These are phyloP conservation scores for Luffia ferchaultella DNA, from an alignment of 2,888 invertebrate genomes.

Conservation along the genomic window DNA sequence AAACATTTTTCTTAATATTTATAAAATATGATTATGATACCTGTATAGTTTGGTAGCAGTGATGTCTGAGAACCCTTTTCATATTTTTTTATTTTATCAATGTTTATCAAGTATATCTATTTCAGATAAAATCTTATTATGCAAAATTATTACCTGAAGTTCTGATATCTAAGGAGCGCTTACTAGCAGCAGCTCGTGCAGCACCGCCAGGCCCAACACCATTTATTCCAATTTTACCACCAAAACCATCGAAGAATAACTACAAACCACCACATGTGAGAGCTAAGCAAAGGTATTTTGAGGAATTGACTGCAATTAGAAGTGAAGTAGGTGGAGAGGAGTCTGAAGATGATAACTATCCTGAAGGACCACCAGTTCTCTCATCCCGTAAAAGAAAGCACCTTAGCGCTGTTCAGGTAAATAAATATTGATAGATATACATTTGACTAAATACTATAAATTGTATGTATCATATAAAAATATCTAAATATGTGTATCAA, in stretches of 20 bases:
- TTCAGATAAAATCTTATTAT: slow-evolving; percentile 55
- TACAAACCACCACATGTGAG: slow-evolving; percentile 61
- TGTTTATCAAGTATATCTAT: too few species aligned
- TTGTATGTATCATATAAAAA: too few species aligned
- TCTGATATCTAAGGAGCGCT: slow-evolving; percentile 75
- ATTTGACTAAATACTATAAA: too few species aligned
- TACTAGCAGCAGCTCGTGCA: slow-evolving; percentile 71
- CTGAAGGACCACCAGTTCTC: slow-evolving; percentile 71
- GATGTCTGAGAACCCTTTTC: too few species aligned
- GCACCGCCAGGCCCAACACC: slow-evolving; percentile 70
- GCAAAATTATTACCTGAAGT: slow-evolving; percentile 75
- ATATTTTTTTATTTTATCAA: too few species aligned
- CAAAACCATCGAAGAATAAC: slow-evolving; percentile 41
- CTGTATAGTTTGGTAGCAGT: too few species aligned
- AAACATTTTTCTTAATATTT: too few species aligned
- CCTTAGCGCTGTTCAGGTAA: slow-evolving; percentile 41
- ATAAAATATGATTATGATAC: too few species aligned
- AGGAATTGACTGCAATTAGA: slow-evolving; percentile 73
- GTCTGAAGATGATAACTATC: slow-evolving; percentile 82
- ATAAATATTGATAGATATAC: too few species aligned
- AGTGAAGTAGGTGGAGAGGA: slow-evolving; percentile 74
- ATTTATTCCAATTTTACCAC: slow-evolving; percentile 41
- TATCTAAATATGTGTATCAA: too few species aligned
- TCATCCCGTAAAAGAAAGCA: slow-evolving; percentile 68
- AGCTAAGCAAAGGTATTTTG: slow-evolving; percentile 65